Base-by-base conservation (phyloP, 1,140 invertebrate genomes). In the Ips typographus region DNA sequence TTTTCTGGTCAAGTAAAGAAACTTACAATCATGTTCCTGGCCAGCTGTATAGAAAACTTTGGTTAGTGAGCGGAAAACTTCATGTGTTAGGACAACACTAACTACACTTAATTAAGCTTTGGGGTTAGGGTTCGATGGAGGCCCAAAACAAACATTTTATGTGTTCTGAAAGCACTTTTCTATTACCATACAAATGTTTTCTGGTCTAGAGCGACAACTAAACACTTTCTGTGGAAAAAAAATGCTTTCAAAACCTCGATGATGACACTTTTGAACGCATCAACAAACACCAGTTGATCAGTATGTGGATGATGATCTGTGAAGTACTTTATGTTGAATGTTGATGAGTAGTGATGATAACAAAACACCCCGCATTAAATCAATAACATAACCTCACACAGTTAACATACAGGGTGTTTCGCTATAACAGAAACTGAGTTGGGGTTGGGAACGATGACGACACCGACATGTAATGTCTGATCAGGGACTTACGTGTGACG, bases 1-100 rank as follows among this genome's bases (percentile, higher is more conserved):
- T 4, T 38, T 40, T 40, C 2, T 58, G 7, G 7, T 38, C n/a
- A 61, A 3, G 22, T 22, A 22, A 22, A 22, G 4, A 52, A 90
- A 90, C 89, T 91, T 87, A 90, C 89, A 85, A 89, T 89, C 89
- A 90, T 90, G 88, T 88, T 89, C 87, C 89, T 87, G 88, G 88
- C 88, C 89, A 90, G 89, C 89, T 90, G 87, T 74, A 77, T 76
- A 78, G 72, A 80, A 75, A 70, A 62, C 22, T 22, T 22, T 22
- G 22, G 22, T 22, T 22, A 22, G 22, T 22, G 22, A 22, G 22
- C 22, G 22, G 22, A 22, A 22, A 22, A 22, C 22, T 22, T 22
- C 22, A 22, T 22, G 22, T 22, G 22, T 22, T 22, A 22, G 22
- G 22, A 22, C 0, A 22, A 22, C 22, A 22, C 22, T 22, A 22